Evolutionary conservation across 2,113 vertebrate genomes (phyloP).

Genomic region (Antechinus stuartii): DNA sequence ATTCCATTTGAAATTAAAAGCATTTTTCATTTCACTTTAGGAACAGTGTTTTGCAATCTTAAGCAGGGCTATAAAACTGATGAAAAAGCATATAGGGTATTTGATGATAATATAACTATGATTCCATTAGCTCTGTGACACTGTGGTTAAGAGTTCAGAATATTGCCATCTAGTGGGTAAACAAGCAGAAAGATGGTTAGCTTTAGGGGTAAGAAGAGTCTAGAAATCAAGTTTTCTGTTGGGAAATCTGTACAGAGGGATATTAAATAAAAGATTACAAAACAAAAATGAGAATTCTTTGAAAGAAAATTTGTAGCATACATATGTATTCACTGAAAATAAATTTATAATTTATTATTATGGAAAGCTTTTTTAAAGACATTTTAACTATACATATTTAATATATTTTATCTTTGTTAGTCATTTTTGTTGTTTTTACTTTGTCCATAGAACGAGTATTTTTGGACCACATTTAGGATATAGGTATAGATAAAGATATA

Average conservation of each 20-base stretch:
- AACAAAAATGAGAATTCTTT: not conserved
- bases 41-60: not conserved
- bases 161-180: slow-evolving; percentile 60
- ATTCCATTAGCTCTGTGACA: not conserved
- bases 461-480: not conserved
- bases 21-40: slow-evolving; percentile 28
- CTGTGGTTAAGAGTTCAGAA: not conserved
- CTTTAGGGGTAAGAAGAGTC: not conserved
- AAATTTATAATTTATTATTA: not conserved
- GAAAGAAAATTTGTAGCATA: not conserved
- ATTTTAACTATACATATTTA: not conserved
- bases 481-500: not conserved
- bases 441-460: not conserved
- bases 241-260: not conserved
- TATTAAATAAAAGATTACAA: not conserved
- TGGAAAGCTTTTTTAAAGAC: not conserved
- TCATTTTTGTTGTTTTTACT: not conserved
- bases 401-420: not conserved
- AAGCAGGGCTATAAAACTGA: not conserved
- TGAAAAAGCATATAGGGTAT: not conserved
- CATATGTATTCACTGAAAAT: not conserved
- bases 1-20: slow-evolving; percentile 34
- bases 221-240: not conserved
- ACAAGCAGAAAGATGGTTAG: not conserved
- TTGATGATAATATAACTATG: not conserved